Base-by-base conservation (phyloP, 53 echinoderm and acorn worm genomes). In the Echinarachnius parma region DNA sequence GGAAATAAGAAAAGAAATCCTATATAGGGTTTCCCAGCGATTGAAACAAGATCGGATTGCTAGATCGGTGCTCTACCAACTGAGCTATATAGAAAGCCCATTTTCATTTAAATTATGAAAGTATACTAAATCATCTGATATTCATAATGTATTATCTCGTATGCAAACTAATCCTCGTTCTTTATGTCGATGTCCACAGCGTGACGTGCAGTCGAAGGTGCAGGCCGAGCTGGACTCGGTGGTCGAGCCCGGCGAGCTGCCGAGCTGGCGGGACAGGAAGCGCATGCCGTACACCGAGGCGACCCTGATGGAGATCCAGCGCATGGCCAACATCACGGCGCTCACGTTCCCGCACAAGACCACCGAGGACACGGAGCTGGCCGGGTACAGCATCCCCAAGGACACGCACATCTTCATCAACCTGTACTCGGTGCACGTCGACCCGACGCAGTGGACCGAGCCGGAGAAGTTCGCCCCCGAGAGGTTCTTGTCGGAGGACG, bases 241-340 rank as follows among this genome's bases (percentile, higher is more conserved):
- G 19, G 47, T 93, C 4, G 70, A 54, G 4, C 34, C 53, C 21
- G 91, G 86, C 46, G 47, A 72, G n/a, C 83, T 92, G 0, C 98
- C 98, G 11, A 82, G 88, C 46, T 85, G 92, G 50, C 55, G 75
- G 31, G 77, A 98, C 53, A 80, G 88, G 49, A 28, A 46, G 27
- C 48, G 75, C 14, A 72, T 88, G 23, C 88, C 98, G 4, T 98
- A 98, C 83, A 98, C 98, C 4, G 98, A 98, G 65, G 98, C 98
- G 3, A 88, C 98, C 1, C 32, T 98, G 60, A 91, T 98, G 91
- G 98, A 98, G 66, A 82, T 92, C 21, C 98, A 98, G 55, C 62
- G 98, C 9, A 84, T 98, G 92, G 98, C 98, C 19, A 98, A 98
- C 64, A 98, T 98, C 60, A 98, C 98, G 21, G 98, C 98, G n/a